phyloP scores from a whole-genome alignment of 1,140 invertebrate species.

The Adoxophyes honmai region DNA sequence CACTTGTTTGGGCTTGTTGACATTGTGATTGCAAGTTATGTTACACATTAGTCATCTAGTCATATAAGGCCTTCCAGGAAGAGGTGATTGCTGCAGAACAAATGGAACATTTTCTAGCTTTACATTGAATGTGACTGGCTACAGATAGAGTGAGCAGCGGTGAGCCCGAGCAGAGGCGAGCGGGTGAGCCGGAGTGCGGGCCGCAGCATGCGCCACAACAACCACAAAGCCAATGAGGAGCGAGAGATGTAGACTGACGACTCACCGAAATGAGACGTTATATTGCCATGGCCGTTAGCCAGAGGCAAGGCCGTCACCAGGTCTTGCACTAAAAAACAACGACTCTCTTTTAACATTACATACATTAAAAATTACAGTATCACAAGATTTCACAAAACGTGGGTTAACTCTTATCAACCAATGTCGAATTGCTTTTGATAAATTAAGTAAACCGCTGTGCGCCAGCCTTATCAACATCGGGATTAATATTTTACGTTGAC shows the following conservation, averaged over 20 bases:
- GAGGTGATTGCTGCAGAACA: slow-evolving; percentile 1
- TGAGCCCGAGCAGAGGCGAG: slow-evolving; percentile 17
- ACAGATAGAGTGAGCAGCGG: slow-evolving; percentile 15
- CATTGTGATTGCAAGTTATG: not conserved
- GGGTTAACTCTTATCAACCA: slow-evolving; percentile 30
- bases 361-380: slow-evolving; percentile 38
- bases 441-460: slow-evolving; percentile 17
- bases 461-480: slow-evolving; percentile 12
- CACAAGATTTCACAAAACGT: slow-evolving; percentile 27
- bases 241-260: slow-evolving; percentile 62
- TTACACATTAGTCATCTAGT: not conserved
- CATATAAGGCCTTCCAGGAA: slow-evolving; percentile 1
- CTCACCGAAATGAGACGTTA: slow-evolving; percentile 76
- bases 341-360: slow-evolving; percentile 72
- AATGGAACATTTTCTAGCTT: not conserved
- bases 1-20: slow-evolving; percentile 2
- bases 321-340: slow-evolving; percentile 78
- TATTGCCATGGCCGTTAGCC: slow-evolving; percentile 76
- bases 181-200: slow-evolving; percentile 31
- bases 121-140: not conserved
- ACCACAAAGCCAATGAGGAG: slow-evolving; percentile 70
- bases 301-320: slow-evolving; percentile 77
- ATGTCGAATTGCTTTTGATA: slow-evolving; percentile 30
- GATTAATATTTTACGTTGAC: slow-evolving; percentile 8
- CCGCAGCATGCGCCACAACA: slow-evolving; percentile 53